These are phyloP conservation scores for Myotis davidii DNA, from an alignment of 2,113 vertebrate genomes.

Conservation along the genomic window DNA sequence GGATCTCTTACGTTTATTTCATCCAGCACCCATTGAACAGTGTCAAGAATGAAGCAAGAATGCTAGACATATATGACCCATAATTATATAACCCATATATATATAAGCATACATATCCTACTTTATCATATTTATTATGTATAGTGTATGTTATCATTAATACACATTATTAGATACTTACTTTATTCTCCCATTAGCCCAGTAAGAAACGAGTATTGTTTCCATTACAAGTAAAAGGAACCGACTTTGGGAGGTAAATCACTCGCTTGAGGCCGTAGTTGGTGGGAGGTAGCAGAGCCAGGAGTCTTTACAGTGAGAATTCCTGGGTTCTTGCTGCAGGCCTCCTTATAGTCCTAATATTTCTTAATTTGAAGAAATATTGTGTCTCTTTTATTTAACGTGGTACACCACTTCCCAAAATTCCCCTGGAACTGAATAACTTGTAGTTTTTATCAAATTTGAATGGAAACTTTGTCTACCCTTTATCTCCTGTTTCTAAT, in stretches of 20 bases:
- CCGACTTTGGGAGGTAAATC: neutral
- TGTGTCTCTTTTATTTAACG: neutral
- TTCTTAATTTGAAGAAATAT: neutral
- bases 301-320: neutral
- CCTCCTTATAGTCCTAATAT: neutral
- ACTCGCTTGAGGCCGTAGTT: neutral
- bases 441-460: neutral
- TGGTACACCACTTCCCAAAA: neutral
- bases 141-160: neutral
- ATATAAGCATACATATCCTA: neutral
- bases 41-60: neutral
- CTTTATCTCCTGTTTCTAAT: neutral
- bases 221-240: neutral
- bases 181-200: neutral
- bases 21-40: neutral
- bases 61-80: neutral
- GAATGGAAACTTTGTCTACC: neutral
- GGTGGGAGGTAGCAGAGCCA: neutral
- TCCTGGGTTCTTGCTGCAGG: neutral
- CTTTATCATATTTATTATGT: neutral
- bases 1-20: constrained; percentile 11
- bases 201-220: neutral
- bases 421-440: neutral
- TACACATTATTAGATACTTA: neutral
- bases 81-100: neutral